Conservation (phyloP, 2,888 invertebrate genomes). For the Drosophila merina region DNA sequence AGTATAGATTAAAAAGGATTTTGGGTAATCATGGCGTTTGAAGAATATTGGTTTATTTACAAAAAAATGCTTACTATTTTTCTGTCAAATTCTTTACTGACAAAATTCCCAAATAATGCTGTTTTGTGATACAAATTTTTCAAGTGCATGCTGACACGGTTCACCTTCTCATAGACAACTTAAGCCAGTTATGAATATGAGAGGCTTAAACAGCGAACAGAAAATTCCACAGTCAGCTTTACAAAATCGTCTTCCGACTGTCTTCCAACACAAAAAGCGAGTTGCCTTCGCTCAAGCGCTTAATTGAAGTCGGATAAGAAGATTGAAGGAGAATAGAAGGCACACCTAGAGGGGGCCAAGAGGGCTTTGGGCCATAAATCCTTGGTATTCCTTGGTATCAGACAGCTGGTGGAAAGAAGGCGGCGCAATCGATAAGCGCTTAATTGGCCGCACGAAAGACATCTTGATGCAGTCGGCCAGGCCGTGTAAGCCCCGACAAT, state of each 20-base stretch:
- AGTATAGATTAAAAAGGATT: too few species aligned
- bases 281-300: constrained; percentile 56
- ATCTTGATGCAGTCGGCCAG: constrained; percentile 46
- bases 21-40: neutral
- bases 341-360: constrained; percentile 9
- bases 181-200: constrained; percentile 66
- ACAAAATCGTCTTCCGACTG: constrained; percentile 50
- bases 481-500: constrained; percentile 15
- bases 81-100: too few species aligned
- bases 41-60: too few species aligned
- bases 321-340: constrained; percentile 17
- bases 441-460: constrained; percentile 62
- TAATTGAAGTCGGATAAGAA: constrained; percentile 58
- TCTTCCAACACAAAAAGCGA: constrained; percentile 12
- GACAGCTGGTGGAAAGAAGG: constrained; percentile 23
- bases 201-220: constrained; percentile 36
- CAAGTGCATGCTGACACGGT: neutral
- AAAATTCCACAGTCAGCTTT: constrained; percentile 67
- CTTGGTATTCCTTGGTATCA: constrained; percentile 17
- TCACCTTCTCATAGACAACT: constrained; percentile 5
- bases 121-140: neutral
- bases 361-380: constrained; percentile 28
- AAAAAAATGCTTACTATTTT: too few species aligned
- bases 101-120: too few species aligned
- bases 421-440: constrained; percentile 63